Conservation (phyloP, 2,888 invertebrate genomes). For the Heliconius ethilla region DNA sequence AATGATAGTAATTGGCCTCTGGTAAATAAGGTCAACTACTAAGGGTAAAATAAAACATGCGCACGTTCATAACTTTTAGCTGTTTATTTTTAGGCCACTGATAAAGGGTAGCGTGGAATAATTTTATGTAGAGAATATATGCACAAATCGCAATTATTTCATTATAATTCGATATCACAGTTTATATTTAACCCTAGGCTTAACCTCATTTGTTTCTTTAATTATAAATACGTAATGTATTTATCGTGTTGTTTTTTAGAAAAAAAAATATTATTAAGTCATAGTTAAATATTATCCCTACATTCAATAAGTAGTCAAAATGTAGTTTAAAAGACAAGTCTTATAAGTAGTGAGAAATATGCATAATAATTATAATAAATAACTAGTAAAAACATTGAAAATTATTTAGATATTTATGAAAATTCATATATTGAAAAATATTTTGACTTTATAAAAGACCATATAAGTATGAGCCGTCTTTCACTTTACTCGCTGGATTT, state of each 20-base stretch:
- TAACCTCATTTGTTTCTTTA: not conserved
- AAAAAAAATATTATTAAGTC: no score
- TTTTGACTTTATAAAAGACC: not conserved
- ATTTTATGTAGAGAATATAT: conserved; percentile 1
- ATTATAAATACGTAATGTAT: not conserved
- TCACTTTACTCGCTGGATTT: conserved; percentile 9
- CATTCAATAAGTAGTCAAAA: no score
- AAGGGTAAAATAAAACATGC: not conserved
- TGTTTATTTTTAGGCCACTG: conserved; percentile 10
- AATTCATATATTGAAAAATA: not conserved
- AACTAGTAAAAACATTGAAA: no score
- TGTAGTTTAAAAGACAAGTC: no score
- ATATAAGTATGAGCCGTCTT: not conserved
- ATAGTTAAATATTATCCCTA: no score
- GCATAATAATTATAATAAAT: no score
- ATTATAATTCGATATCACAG: not conserved
- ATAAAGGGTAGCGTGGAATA: conserved; percentile 7
- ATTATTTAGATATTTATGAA: no score
- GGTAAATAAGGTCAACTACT: conserved; percentile 14
- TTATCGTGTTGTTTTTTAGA: not conserved
- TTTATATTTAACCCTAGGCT: not conserved
- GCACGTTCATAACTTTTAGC: not conserved
- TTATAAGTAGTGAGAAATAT: no score
- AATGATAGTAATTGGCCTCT: conserved; percentile 5
- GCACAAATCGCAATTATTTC: not conserved